A percentile compares a stretch with the other conserved stretches of the same genome.
Conservation (phyloP, 2,888 invertebrate species). For the Blastobasis adustella region DNA sequence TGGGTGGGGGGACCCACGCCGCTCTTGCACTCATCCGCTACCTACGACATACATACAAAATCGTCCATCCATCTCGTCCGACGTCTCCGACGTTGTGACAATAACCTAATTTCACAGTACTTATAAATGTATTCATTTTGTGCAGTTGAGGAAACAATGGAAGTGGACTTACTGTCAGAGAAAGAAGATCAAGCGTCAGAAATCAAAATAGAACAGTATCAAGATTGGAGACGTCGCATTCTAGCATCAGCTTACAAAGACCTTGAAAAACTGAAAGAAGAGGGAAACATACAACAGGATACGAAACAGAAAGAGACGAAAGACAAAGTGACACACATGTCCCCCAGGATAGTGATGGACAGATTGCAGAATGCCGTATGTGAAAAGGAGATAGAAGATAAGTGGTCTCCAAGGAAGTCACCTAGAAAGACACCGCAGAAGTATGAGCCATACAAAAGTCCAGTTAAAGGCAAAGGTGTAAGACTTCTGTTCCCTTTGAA, state of each 20-base stretch:
- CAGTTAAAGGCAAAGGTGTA: constrained; percentile 34
- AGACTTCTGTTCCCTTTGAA: constrained; percentile 46
- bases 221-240: constrained; percentile 77
- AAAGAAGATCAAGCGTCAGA: constrained; percentile 28
- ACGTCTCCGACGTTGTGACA: too few species aligned
- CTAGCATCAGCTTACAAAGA: constrained; percentile 55
- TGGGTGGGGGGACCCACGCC: too few species aligned
- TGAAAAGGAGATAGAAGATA: neutral
- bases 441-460: constrained; percentile 47
- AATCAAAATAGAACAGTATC: constrained; percentile 70
- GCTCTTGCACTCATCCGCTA: too few species aligned
- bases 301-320: constrained; percentile 5
- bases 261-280: constrained; percentile 21
- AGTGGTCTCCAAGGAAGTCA: constrained; percentile 35
- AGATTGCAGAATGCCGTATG: neutral
- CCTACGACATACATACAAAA: too few species aligned
- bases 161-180: constrained; percentile 26
- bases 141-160: constrained; percentile 28
- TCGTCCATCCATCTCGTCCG: too few species aligned
- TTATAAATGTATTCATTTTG: too few species aligned
- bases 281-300: constrained; percentile 12
- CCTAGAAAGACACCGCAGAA: constrained; percentile 53
- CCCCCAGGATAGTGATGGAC: neutral
- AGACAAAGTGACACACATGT: neutral
- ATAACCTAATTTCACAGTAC: too few species aligned